phyloP scores from a whole-genome alignment of 2,888 invertebrate species.

The Aleiodes testaceus region DNA sequence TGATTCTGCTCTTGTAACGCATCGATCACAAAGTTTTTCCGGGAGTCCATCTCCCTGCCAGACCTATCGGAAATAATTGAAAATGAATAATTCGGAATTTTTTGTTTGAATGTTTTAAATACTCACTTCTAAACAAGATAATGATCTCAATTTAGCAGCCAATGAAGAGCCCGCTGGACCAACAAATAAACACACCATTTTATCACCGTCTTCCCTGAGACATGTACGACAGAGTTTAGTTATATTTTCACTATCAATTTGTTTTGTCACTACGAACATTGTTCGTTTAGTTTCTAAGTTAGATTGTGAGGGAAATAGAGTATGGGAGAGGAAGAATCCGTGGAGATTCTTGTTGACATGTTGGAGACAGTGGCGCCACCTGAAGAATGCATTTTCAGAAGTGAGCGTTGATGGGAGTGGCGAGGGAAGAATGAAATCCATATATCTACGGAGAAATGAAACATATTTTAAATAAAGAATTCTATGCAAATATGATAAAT shows the following conservation, averaged over 20 bases:
- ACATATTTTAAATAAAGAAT: too few species aligned
- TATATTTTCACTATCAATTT: conserved; percentile 70
- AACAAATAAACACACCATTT: conserved; percentile 70
- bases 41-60: conserved; percentile 71
- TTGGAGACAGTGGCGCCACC: too few species aligned
- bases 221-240: conserved; percentile 70
- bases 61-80: conserved; percentile 57
- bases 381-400: too few species aligned
- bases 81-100: neutral
- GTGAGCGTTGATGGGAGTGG: too few species aligned
- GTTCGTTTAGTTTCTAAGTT: too few species aligned
- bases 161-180: conserved; percentile 70
- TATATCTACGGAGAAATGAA: too few species aligned
- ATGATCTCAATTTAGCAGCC: conserved; percentile 69
- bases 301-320: too few species aligned
- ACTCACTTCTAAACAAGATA: conserved; percentile 68
- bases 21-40: conserved; percentile 70
- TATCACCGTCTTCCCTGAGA: conserved; percentile 69
- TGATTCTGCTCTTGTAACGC: conserved; percentile 70
- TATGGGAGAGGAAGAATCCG: too few species aligned
- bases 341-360: too few species aligned
- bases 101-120: neutral
- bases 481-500: too few species aligned
- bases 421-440: too few species aligned
- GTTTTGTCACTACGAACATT: conserved; percentile 71